Conservation (phyloP, 1,140 invertebrate genomes). For the Sycophaga agraensis region DNA sequence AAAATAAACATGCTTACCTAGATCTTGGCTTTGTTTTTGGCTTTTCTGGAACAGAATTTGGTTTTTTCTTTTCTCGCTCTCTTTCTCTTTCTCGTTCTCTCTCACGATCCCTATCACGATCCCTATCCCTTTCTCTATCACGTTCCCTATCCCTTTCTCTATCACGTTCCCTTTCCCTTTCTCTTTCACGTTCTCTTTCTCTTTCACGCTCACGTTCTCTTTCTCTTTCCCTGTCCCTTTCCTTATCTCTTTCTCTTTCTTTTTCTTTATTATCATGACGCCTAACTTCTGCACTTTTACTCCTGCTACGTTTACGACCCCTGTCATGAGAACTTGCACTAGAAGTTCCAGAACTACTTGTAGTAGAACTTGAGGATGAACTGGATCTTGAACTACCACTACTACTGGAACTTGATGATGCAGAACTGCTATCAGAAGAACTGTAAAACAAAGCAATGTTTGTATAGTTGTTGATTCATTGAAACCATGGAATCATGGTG, state of each 20-base stretch:
- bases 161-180: slow-evolving; percentile 56
- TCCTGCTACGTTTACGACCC: slow-evolving; percentile 53
- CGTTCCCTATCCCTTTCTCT: slow-evolving; percentile 34
- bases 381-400: slow-evolving; percentile 69
- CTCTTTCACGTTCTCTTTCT: slow-evolving; percentile 50
- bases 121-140: slow-evolving; percentile 53
- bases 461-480: too few species aligned
- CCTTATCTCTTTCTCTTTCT: slow-evolving; percentile 58
- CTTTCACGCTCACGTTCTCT: slow-evolving; percentile 47
- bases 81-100: slow-evolving; percentile 49
- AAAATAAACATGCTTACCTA: slow-evolving; percentile 50
- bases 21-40: slow-evolving; percentile 65
- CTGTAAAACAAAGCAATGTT: slow-evolving; percentile 51
- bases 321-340: slow-evolving; percentile 62
- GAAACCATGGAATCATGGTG: too few species aligned
- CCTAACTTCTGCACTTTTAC: slow-evolving; percentile 56
- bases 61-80: slow-evolving; percentile 40
- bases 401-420: slow-evolving; percentile 61
- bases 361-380: slow-evolving; percentile 68
- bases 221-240: slow-evolving; percentile 53
- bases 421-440: slow-evolving; percentile 75
- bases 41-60: slow-evolving; percentile 57
- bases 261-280: slow-evolving; percentile 59
- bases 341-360: slow-evolving; percentile 69
- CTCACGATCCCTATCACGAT: slow-evolving; percentile 50